These are phyloP conservation scores for Syrista parreyssii DNA, from an alignment of 2,888 invertebrate genomes.

Conservation along the genomic window DNA sequence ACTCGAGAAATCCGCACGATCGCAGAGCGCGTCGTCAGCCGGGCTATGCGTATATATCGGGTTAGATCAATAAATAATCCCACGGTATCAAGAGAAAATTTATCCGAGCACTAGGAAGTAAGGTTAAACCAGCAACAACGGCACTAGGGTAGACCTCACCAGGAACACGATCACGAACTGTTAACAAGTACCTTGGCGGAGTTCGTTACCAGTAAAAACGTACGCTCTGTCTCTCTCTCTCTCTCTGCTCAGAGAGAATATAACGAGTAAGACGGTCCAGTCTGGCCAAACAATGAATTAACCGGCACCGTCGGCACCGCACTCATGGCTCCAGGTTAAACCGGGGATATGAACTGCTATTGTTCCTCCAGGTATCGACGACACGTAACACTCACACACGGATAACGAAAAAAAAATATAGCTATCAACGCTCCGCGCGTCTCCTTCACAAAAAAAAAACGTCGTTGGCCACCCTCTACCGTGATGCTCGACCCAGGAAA, in stretches of 20 bases:
- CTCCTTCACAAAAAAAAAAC: not conserved
- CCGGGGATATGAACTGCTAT: not conserved
- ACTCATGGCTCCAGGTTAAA: not conserved
- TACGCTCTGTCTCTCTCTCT: not conserved
- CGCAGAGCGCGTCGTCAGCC: not conserved
- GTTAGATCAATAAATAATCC: not conserved
- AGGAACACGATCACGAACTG: not conserved
- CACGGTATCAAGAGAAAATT: not conserved
- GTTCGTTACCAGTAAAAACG: not conserved
- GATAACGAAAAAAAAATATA: not conserved
- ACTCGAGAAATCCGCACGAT: conserved; percentile 1
- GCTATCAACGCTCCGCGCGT: not conserved
- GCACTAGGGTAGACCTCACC: not conserved
- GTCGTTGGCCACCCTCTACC: not conserved
- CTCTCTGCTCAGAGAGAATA: not conserved
- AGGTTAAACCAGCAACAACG: not conserved
- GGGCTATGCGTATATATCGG: not conserved
- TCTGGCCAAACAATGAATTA: not conserved
- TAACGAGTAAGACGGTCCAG: not conserved
- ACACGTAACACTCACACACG: not conserved
- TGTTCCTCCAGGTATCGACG: not conserved
- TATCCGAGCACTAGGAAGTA: not conserved
- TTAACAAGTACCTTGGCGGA: not conserved
- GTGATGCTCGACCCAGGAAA: not conserved
- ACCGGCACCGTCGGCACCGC: not conserved